These are phyloP conservation scores for Nothura maculosa DNA, from an alignment of 2,797 vertebrate genomes.

Conservation along the genomic window DNA sequence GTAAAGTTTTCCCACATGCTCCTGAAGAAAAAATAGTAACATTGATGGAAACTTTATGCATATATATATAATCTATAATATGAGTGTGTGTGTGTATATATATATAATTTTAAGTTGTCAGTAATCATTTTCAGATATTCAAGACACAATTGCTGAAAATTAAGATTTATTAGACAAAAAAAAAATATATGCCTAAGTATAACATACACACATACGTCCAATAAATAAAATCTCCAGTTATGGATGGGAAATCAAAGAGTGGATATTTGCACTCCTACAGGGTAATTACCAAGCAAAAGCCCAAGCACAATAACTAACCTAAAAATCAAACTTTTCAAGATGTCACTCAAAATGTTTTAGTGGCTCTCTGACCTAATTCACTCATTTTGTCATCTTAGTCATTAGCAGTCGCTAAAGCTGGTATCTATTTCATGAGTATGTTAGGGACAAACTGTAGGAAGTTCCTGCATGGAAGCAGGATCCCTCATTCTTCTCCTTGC, in stretches of 20 bases:
- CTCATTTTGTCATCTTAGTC: background rate
- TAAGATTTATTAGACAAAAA: background rate
- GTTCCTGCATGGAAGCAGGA: background rate
- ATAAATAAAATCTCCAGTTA: background rate
- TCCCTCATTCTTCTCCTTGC: background rate
- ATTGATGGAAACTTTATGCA: background rate
- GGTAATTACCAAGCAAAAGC: background rate
- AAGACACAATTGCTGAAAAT: background rate
- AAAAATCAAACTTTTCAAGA: background rate
- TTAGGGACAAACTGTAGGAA: slow-evolving; percentile 40
- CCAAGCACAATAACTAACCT: background rate
- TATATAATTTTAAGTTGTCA: background rate
- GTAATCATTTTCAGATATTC: background rate
- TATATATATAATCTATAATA: no score
- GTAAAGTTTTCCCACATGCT: background rate
- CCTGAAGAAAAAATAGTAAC: slow-evolving; percentile 6
- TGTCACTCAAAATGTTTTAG: background rate
- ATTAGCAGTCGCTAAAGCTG: background rate
- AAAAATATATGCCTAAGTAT: background rate
- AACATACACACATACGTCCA: background rate
- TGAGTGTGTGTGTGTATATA: no score
- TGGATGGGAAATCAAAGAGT: background rate
- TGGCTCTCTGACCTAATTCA: slow-evolving; percentile 13
- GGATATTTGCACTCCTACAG: background rate
- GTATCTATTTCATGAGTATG: slow-evolving; percentile 26